These are phyloP conservation scores for Gavia stellata DNA, from an alignment of 2,113 vertebrate genomes.

Conservation along the genomic window DNA sequence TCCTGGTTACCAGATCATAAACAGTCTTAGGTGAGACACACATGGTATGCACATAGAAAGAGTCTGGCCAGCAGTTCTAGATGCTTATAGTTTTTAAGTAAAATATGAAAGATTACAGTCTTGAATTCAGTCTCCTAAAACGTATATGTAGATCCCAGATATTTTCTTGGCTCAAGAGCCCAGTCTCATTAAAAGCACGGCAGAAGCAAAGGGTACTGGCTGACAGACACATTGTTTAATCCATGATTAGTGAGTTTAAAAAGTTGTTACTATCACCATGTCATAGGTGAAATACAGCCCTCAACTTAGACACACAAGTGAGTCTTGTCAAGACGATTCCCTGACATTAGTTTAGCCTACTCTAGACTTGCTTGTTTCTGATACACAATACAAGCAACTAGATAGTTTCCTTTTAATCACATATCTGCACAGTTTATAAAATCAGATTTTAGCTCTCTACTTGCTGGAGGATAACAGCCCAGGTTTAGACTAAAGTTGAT, in stretches of 20 bases:
- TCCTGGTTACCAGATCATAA: neutral
- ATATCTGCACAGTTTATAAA: neutral
- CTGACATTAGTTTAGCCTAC: neutral
- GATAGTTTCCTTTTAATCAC: neutral
- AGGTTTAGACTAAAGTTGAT: neutral
- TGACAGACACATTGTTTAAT: neutral
- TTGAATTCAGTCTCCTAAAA: neutral
- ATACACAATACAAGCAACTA: neutral
- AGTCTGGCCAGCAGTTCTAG: neutral
- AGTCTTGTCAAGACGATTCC: neutral
- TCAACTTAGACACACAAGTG: neutral
- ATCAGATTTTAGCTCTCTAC: neutral
- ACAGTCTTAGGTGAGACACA: neutral
- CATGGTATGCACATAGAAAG: neutral
- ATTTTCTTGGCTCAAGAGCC: neutral
- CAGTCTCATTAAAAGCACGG: neutral
- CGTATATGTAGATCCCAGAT: neutral
- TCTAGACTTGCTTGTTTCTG: neutral
- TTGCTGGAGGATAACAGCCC: neutral
- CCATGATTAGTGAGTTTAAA: accelerated
- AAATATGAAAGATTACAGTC: neutral
- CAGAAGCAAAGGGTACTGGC: neutral
- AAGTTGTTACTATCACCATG: neutral
- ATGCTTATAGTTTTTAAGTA: neutral
- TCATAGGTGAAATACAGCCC: neutral